These are phyloP conservation scores for Leptoteleia sp. DNA, from an alignment of 1,140 invertebrate species.

Conservation along the genomic window DNA sequence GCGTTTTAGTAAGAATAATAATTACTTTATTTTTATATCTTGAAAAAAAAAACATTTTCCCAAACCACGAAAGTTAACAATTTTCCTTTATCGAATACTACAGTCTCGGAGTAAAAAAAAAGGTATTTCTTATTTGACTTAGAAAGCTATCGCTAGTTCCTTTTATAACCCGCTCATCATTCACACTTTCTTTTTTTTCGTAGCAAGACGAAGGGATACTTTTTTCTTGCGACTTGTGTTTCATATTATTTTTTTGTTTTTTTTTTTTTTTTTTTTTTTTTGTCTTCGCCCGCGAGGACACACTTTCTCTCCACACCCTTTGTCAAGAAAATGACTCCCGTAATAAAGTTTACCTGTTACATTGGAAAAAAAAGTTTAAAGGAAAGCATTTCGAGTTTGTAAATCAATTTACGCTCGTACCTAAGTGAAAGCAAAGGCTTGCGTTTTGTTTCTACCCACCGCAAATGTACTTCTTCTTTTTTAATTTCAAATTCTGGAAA, in stretches of 20 bases:
- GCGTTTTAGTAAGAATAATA: constrained; percentile 31
- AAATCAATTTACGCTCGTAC: constrained; percentile 67
- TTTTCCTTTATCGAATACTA: constrained; percentile 25
- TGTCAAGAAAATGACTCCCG: constrained; percentile 60
- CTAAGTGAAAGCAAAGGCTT: constrained; percentile 76
- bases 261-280: constrained; percentile 6
- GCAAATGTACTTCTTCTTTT: constrained; percentile 37
- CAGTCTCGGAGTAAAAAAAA: no score
- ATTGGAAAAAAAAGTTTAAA: constrained; percentile 16
- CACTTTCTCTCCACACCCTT: constrained; percentile 78
- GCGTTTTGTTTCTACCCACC: constrained; percentile 55
- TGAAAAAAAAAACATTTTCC: background rate
- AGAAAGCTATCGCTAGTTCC: constrained; percentile 38
- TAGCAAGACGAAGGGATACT: constrained; percentile 37
- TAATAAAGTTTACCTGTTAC: constrained; percentile 73
- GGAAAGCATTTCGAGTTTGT: constrained; percentile 60
- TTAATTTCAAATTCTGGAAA: constrained; percentile 5
- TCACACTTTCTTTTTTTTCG: constrained; percentile 62
- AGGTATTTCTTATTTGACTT: constrained; percentile 17
- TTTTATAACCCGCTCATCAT: constrained; percentile 63
- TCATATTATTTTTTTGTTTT: background rate
- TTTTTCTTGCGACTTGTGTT: constrained; percentile 33
- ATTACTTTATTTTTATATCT: constrained; percentile 39
- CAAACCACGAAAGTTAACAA: no score
- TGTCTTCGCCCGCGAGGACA: constrained; percentile 20